These are phyloP conservation scores for Heloderma charlesbogerti DNA, from an alignment of 2,113 vertebrate species.

Conservation along the genomic window DNA sequence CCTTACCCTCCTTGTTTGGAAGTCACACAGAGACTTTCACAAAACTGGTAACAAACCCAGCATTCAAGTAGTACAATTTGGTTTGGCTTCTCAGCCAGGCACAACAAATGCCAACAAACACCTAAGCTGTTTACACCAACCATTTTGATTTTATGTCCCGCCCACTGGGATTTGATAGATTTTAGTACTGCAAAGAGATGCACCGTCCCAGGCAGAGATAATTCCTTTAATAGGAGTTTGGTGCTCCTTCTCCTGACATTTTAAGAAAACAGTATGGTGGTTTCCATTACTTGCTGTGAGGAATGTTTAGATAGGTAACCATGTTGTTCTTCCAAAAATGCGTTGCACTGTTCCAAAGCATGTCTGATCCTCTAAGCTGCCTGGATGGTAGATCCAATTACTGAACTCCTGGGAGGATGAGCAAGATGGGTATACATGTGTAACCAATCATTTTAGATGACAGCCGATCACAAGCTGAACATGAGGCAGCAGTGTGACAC, in stretches of 20 bases:
- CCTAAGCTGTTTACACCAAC: not conserved
- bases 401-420: not conserved
- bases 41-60: too few species aligned
- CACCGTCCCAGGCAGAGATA: not conserved
- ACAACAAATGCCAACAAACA: not conserved
- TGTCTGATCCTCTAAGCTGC: not conserved
- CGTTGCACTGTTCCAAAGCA: not conserved
- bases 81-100: slow-evolving; percentile 19
- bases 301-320: not conserved
- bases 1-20: too few species aligned
- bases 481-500: too few species aligned
- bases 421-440: not conserved
- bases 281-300: not conserved
- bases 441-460: too few species aligned
- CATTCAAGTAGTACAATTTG: not conserved
- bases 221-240: not conserved
- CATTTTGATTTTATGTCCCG: not conserved
- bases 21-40: too few species aligned
- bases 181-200: not conserved
- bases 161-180: not conserved
- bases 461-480: too few species aligned
- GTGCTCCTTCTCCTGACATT: not conserved
- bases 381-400: not conserved
- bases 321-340: not conserved
- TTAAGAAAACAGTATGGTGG: not conserved